Percentiles rank a stretch among this genome's conserved stretches.
Evolutionary conservation across 2,888 invertebrate species (phyloP).

Genomic region (Erynnis tages): DNA sequence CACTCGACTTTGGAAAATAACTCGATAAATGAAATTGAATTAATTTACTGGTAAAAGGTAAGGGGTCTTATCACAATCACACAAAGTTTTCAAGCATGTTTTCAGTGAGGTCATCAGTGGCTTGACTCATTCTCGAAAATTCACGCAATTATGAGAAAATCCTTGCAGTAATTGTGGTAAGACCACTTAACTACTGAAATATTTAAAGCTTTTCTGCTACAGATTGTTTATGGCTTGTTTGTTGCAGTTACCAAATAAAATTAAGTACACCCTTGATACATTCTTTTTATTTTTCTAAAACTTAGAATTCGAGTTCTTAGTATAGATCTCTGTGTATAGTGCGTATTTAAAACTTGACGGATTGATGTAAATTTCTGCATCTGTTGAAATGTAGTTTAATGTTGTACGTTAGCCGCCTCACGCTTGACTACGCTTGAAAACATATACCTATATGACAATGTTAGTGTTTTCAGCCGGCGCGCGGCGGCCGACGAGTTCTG

Average conservation of each 20-base stretch:
- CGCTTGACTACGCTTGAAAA: not conserved
- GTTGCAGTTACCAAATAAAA: slow-evolving; percentile 77
- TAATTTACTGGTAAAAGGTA: slow-evolving; percentile 11
- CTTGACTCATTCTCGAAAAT: too few species aligned
- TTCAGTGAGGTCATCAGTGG: too few species aligned
- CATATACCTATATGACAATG: not conserved
- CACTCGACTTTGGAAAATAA: not conserved
- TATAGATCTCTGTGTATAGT: slow-evolving; percentile 17
- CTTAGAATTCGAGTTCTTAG: slow-evolving; percentile 3
- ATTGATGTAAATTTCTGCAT: not conserved
- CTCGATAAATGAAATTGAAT: not conserved
- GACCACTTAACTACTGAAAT: too few species aligned
- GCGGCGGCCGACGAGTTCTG: slow-evolving; percentile 1
- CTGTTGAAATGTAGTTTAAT: slow-evolving; percentile 8
- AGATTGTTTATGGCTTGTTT: slow-evolving; percentile 59
- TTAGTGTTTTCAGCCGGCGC: not conserved
- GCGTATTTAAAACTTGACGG: not conserved
- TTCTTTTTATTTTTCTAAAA: slow-evolving; percentile 48
- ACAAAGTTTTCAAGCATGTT: too few species aligned
- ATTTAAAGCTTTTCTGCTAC: slow-evolving; percentile 38
- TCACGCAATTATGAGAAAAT: too few species aligned
- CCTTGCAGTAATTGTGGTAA: too few species aligned
- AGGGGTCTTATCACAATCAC: too few species aligned
- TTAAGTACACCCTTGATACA: slow-evolving; percentile 58
- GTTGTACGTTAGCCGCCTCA: slow-evolving; percentile 6